These are phyloP conservation scores for Corvus moneduloides DNA, from an alignment of 2,113 vertebrate genomes.

Conservation along the genomic window DNA sequence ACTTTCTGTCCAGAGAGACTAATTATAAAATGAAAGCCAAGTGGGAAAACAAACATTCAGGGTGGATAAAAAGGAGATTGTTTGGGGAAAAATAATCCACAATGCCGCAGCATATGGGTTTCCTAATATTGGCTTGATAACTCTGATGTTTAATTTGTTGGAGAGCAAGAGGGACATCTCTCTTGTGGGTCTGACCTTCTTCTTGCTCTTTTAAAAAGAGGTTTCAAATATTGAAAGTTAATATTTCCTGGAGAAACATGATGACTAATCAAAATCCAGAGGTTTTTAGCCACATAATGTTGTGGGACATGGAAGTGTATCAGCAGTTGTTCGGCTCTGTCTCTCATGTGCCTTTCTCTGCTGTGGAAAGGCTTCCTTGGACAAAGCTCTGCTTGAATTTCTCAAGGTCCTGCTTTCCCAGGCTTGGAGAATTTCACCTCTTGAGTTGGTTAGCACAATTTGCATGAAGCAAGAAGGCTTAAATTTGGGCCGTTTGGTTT, in stretches of 20 bases:
- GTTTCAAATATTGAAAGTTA: not conserved
- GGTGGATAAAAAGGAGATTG: not conserved
- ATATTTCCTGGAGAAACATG: not conserved
- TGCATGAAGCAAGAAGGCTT: not conserved
- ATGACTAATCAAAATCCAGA: not conserved
- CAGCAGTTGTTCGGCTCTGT: not conserved
- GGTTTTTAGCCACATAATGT: not conserved
- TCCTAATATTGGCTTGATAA: not conserved
- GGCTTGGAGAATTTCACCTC: not conserved
- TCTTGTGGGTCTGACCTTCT: not conserved
- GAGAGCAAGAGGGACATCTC: not conserved
- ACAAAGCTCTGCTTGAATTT: not conserved
- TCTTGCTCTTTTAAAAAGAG: not conserved
- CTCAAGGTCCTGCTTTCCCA: not conserved
- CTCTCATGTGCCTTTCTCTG: not conserved
- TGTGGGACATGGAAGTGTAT: not conserved
- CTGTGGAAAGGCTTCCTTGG: not conserved
- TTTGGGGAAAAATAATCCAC: not conserved
- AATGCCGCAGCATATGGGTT: not conserved
- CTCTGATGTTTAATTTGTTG: not conserved
- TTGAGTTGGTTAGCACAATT: not conserved
- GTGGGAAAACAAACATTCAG: not conserved
- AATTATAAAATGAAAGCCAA: constrained; percentile 5
- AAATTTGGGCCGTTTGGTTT: not conserved
- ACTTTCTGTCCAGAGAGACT: not conserved